phyloP scores from a whole-genome alignment of 2,113 vertebrate species.

The Hypocryptadius cinnamomeus region DNA sequence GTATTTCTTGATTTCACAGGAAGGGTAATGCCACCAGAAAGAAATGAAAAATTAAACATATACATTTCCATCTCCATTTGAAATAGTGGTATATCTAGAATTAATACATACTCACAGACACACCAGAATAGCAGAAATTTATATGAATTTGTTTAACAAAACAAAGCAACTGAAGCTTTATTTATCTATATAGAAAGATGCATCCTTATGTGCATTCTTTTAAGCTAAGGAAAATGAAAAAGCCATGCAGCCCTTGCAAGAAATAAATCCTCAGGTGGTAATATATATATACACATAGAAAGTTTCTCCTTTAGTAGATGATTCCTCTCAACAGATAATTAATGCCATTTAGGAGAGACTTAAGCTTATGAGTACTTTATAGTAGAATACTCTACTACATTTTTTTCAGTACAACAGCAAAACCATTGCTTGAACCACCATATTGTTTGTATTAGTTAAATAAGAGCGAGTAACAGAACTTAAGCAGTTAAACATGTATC shows the following conservation, averaged over 20 bases:
- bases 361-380: background rate
- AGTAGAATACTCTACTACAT: conserved; percentile 23
- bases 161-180: conserved; percentile 58
- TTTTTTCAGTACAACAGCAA: conserved; percentile 14
- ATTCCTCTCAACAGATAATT: background rate
- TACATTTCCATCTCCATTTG: background rate
- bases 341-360: conserved; percentile 11
- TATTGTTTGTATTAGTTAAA: conserved; percentile 8
- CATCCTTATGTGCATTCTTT: conserved; percentile 52
- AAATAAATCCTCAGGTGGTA: conserved; percentile 29
- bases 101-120: background rate
- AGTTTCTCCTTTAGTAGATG: background rate
- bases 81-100: background rate
- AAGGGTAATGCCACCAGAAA: background rate
- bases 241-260: conserved; percentile 55
- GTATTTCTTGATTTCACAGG: background rate
- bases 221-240: conserved; percentile 61
- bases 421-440: background rate
- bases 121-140: conserved; percentile 21
- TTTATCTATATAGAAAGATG: conserved; percentile 60
- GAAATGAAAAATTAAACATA: background rate
- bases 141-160: conserved; percentile 60
- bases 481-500: background rate
- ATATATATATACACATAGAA: background rate
- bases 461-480: conserved; percentile 27